These are phyloP conservation scores for Lapara coniferarum DNA, from an alignment of 2,888 invertebrate species.

Conservation along the genomic window DNA sequence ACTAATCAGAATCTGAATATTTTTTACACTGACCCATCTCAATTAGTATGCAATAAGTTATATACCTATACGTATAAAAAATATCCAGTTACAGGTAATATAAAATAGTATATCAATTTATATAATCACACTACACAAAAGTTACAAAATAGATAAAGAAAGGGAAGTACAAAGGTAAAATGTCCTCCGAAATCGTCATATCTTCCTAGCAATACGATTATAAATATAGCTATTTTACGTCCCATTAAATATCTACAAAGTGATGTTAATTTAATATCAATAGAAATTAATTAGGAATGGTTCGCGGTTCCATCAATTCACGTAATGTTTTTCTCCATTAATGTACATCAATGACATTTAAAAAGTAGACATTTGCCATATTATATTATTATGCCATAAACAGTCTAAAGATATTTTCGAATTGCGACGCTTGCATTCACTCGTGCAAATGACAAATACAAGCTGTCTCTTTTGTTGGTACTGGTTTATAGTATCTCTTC, in stretches of 20 bases:
- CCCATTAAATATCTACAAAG: too few species aligned
- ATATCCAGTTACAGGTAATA: neutral
- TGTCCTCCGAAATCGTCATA: neutral
- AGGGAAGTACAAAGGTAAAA: constrained; percentile 9
- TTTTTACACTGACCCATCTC: too few species aligned
- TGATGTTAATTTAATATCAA: neutral
- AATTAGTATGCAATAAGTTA: neutral
- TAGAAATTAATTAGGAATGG: neutral
- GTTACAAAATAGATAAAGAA: neutral
- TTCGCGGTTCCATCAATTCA: too few species aligned
- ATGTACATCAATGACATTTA: neutral
- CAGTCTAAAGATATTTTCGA: too few species aligned
- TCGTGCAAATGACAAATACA: too few species aligned
- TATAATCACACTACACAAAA: neutral
- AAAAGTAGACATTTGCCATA: too few species aligned
- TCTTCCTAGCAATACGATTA: neutral
- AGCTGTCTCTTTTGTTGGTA: too few species aligned
- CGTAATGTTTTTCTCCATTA: neutral
- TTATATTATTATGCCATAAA: too few species aligned
- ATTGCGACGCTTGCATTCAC: too few species aligned
- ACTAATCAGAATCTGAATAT: too few species aligned
- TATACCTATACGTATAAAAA: neutral
- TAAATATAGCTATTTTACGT: neutral
- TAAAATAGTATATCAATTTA: neutral
- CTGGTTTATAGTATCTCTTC: too few species aligned